These are phyloP conservation scores for Pteropus alecto DNA, from an alignment of 2,113 vertebrate species.

Conservation along the genomic window DNA sequence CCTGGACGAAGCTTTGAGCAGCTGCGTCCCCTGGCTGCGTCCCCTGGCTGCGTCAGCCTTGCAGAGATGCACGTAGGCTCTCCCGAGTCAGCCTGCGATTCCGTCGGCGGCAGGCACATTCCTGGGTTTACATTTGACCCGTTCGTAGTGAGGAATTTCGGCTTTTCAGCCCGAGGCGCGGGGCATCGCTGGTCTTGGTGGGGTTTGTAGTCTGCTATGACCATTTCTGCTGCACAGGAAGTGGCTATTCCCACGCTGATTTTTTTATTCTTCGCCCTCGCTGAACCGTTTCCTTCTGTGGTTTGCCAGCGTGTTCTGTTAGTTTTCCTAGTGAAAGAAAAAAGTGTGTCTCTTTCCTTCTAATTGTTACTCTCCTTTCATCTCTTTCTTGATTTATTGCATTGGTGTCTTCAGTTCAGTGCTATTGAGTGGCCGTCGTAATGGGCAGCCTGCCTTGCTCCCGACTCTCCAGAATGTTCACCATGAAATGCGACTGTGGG, in stretches of 20 bases:
- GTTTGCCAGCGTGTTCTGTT: neutral
- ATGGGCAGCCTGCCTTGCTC: fast-evolving
- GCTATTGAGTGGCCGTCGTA: fast-evolving
- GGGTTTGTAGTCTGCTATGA: neutral
- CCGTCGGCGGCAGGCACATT: fast-evolving
- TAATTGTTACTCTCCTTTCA: neutral
- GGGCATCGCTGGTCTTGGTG: neutral
- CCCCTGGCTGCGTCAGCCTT: fast-evolving
- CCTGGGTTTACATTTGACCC: neutral
- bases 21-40: fast-evolving
- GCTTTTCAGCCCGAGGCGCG: neutral
- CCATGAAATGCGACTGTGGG: fast-evolving
- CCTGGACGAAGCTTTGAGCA: fast-evolving
- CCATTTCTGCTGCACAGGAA: neutral
- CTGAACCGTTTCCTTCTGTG: neutral
- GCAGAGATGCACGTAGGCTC: fast-evolving
- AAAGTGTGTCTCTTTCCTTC: neutral
- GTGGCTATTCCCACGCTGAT: neutral
- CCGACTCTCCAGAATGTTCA: fast-evolving
- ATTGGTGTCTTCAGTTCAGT: fast-evolving
- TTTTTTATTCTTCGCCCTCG: neutral
- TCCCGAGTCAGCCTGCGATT: neutral
- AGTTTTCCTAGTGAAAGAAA: neutral
- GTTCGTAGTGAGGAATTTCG: neutral
- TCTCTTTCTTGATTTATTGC: neutral